phyloP scores from a whole-genome alignment of 2,113 vertebrate species.

The Paramormyrops kingsleyae region DNA sequence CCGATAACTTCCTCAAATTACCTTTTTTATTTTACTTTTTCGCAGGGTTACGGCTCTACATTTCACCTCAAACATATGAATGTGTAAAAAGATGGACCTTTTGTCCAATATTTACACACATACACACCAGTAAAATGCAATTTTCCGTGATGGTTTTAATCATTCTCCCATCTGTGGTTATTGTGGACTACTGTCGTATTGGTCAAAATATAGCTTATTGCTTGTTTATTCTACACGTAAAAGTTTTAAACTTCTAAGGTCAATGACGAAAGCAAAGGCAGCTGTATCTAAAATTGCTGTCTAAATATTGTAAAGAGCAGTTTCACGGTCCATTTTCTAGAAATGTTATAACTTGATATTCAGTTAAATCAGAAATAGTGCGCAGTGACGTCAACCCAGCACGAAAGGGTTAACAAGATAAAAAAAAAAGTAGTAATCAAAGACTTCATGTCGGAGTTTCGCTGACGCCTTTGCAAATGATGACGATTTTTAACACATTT shows the following conservation, averaged over 20 bases:
- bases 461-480: background rate
- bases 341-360: background rate
- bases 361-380: background rate
- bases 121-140: background rate
- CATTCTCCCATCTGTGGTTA: background rate
- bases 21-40: background rate
- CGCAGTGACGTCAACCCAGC: background rate
- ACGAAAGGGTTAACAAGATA: background rate
- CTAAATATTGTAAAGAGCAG: background rate
- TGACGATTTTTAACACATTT: background rate
- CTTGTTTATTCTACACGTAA: background rate
- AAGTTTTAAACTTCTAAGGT: background rate
- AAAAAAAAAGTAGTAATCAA: background rate
- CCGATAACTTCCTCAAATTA: background rate
- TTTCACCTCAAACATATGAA: background rate
- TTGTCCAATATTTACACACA: background rate
- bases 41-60: background rate
- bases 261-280: background rate
- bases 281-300: background rate
- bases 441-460: background rate
- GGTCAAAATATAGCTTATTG: background rate
- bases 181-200: background rate
- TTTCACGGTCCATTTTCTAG: background rate
- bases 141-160: background rate
- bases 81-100: background rate